A percentile compares a stretch with the other conserved stretches of the same genome.
phyloP scores from a whole-genome alignment of 2,797 vertebrate genomes.

The Amphiprion clarkii region DNA sequence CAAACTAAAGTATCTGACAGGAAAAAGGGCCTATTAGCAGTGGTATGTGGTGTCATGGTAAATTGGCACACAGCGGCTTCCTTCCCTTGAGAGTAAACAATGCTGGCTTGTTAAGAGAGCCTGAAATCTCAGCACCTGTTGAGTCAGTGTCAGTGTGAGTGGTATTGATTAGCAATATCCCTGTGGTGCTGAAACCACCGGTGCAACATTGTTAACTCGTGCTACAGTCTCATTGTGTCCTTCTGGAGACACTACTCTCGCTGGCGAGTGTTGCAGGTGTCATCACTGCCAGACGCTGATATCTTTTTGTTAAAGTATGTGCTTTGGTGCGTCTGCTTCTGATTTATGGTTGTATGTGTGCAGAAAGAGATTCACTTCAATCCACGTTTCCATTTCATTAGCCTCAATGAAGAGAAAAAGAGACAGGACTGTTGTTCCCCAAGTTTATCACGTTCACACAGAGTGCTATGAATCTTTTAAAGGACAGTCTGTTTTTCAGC shows the following conservation, averaged over 20 bases:
- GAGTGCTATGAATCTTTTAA: no score
- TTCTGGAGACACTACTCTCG: no score
- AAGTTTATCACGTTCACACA: no score
- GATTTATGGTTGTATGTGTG: no score
- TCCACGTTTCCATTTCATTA: no score
- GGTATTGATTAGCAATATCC: not conserved
- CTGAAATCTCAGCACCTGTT: no score
- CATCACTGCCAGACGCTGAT: not conserved
- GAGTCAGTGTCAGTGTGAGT: not conserved
- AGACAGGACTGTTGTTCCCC: no score
- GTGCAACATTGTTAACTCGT: not conserved
- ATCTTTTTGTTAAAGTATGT: not conserved
- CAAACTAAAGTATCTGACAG: not conserved
- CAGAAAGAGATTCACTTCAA: no score
- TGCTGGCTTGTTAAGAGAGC: not conserved
- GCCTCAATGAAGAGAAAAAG: no score
- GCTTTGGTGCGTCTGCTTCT: no score
- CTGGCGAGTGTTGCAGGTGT: not conserved
- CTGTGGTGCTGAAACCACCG: no score
- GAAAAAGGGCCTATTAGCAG: not conserved
- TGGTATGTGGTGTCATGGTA: not conserved
- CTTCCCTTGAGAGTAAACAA: not conserved
- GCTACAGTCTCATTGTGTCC: not conserved
- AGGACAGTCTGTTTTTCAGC: no score
- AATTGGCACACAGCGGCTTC: not conserved